phyloP scores from a whole-genome alignment of 2,888 invertebrate genomes.

The Dryadula phaetusa region DNA sequence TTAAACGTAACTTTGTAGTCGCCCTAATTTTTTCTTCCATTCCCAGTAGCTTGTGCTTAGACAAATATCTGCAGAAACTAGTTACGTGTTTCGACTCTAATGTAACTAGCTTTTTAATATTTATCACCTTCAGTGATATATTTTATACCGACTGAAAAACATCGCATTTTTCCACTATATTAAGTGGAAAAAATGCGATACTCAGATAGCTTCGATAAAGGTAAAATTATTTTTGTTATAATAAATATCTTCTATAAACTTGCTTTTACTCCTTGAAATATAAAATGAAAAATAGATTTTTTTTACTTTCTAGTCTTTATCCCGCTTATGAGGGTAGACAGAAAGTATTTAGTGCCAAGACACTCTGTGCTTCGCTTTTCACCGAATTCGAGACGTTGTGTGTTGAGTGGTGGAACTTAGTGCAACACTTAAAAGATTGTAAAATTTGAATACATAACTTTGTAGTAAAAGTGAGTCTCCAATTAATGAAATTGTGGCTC shows the following conservation, averaged over 20 bases:
- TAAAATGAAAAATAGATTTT: no score
- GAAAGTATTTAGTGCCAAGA: no score
- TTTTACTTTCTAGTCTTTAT: no score
- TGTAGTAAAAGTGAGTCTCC: neutral
- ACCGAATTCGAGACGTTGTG: no score
- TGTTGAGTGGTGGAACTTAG: no score
- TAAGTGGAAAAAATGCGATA: no score
- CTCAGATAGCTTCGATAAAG: neutral
- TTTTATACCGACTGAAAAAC: constrained; percentile 45
- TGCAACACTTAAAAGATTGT: no score
- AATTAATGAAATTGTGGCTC: neutral
- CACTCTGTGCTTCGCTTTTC: no score
- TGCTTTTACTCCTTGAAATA: no score
- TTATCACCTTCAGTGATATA: constrained; percentile 60
- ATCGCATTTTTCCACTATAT: constrained; percentile 1
- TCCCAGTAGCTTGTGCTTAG: constrained; percentile 74
- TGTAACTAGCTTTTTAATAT: constrained; percentile 72
- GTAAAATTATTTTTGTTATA: no score
- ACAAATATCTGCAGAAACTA: constrained; percentile 80
- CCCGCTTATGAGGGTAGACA: no score
- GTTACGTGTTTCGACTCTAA: constrained; percentile 75
- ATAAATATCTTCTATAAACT: neutral
- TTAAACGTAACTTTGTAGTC: constrained; percentile 45
- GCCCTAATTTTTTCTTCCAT: constrained; percentile 60
- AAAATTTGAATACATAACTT: neutral